Evolutionary conservation across 2,113 vertebrate species (phyloP), one percentile per base, ranked within the genome.

Genomic region (Brachyistius frenatus): DNA sequence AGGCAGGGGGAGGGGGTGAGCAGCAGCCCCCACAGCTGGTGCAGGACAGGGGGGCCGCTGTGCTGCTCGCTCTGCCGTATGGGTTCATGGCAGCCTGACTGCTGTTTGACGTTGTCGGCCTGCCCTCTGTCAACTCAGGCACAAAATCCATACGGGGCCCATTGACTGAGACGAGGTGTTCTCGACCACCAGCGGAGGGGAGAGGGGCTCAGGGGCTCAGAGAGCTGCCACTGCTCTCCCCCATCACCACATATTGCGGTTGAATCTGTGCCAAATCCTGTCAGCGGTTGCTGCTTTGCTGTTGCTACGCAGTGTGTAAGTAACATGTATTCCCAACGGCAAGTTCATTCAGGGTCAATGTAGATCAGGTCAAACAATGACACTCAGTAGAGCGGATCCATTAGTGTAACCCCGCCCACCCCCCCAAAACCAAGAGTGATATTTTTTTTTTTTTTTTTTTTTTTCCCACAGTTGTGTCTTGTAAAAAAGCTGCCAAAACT

Each of bases 11-110:
- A 66, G 91, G 92, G 0, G 93, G 90, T 46, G 89, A 90, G 86
- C 94, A 94, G 89, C 91, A 92, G 58, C 93, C 93, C 87, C 93
- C 94, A 61, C 92, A 94, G 86, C 88, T 94, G 84, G 87, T 89
- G 88, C 94, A 95, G 50, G 93, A 89, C 73, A 93, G 85, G 69
- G 93, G 91, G 91, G 92, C 84, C 1, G 91, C 83, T 60, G 87
- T 78, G 63, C 85, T 85, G 73, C 80, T 92, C 57, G 85, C 83
- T 88, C 87, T 92, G 56, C 89, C 86, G 87, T 93, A 93, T 52
- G 93, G 94, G 72, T 95, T 93, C 95, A 95, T 95, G 71, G 87
- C 86, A 86, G 86, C 87, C 65, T 64, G 77, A 65, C 81, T 82
- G 68, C 82, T 69, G 76, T 86, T 90, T 89, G 91, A 89, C 82